Base-by-base conservation (phyloP, 2,797 vertebrate genomes). In the Periophthalmus magnuspinnatus region DNA sequence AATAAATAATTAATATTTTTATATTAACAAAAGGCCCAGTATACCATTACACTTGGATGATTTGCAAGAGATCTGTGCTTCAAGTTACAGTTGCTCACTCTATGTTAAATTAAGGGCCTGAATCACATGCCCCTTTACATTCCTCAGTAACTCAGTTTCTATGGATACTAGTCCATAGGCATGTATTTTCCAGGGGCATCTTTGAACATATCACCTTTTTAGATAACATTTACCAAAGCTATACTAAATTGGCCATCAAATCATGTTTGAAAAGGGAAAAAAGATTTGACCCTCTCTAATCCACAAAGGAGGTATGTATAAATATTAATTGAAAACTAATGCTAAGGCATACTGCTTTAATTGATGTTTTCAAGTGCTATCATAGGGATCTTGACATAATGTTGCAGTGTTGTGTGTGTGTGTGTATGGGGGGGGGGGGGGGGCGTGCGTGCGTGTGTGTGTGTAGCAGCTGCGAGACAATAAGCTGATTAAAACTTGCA, bases 401-500 rank as follows among this genome's bases (percentile, higher is more conserved):
- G 50, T 74, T 57, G 62, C 70, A 38, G 68, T 57, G 32, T 62
- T 68, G 55, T n/a, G 69, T 60, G 65, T 67, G 56, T 48, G 10
- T 67, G 70, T 62, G 65, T 67, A 52, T 52, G 4, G 36, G 10
- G 9, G n/a, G n/a, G n/a, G n/a, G n/a, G n/a, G n/a, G n/a, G n/a
- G n/a, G n/a, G n/a, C n/a, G 38, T 13, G 38, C 13, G 38, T 48
- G 47, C 6, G 17, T 48, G 41, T 13, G 41, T 14, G 10, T 68
- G 70, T 58, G 67, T 45, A 70, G 83, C 78, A 84, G 81, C 73
- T 72, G 71, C 65, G 78, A 69, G 55, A 78, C 71, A 76, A 33
- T 90, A 91, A 91, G 86, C 88, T 87, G 89, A 89, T 92, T 91
- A 90, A 24, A 78, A 82, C 58, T 69, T 38, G 72, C 82, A 86